Evolutionary conservation across 2,113 vertebrate genomes (phyloP).

Genomic region (Hepsetus odoe): DNA sequence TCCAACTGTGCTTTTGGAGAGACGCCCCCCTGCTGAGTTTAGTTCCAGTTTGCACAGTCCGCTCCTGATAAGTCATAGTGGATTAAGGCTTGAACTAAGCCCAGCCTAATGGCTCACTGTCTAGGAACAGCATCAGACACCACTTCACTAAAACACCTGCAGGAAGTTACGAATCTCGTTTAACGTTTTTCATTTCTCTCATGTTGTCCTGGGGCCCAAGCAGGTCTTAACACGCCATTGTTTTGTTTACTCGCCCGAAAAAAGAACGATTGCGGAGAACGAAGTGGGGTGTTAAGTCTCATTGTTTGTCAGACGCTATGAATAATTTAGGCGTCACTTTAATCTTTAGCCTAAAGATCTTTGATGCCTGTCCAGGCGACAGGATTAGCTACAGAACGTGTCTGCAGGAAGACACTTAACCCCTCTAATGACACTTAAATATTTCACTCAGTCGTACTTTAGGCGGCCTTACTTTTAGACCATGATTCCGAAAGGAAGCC

Average conservation of each 20-base stretch:
- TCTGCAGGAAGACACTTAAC: not conserved
- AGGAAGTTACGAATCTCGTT: not conserved
- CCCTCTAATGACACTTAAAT: not conserved
- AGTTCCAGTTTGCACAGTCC: not conserved
- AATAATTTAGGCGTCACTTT: constrained; percentile 41
- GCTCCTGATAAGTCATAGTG: not conserved
- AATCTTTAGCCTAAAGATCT: constrained; percentile 30
- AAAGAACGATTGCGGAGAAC: not conserved
- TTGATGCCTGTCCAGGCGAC: constrained; percentile 8
- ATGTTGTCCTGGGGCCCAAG: not conserved
- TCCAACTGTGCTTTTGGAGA: not conserved
- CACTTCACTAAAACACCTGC: not conserved
- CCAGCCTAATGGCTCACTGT: not conserved
- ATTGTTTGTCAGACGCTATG: not conserved
- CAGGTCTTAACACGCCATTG: not conserved
- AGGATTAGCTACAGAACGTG: constrained; percentile 1
- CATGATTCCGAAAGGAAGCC: not conserved
- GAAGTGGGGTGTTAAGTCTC: not conserved
- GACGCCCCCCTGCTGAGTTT: not conserved
- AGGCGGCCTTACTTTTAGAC: not conserved
- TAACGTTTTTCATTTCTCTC: not conserved
- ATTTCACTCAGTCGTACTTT: not conserved
- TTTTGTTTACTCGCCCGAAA: not conserved
- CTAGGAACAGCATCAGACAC: not conserved
- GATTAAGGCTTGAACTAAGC: not conserved